Evolutionary conservation across 2,113 vertebrate species (phyloP), one percentile per base, ranked within the genome.

Genomic region (Petroica traversi): DNA sequence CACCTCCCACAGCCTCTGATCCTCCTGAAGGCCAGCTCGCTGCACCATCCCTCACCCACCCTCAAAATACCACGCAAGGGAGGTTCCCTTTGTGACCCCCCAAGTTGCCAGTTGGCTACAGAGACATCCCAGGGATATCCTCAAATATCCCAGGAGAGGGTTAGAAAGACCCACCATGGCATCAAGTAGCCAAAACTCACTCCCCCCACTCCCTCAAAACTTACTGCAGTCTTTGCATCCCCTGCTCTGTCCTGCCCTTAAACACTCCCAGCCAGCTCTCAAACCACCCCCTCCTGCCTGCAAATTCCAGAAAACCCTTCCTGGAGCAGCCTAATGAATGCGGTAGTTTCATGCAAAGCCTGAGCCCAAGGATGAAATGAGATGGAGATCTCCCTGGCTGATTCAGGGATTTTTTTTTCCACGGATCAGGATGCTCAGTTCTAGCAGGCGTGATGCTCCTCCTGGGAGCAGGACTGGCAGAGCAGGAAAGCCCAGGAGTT

Each of bases 151-250:
- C 3, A 3, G 22, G 4, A 76, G 16, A 0, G 1, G 11, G 6
- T 31, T 9, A 40, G 7, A 61, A 64, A 80, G 14, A 52, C 25
- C 4, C n/a, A 54, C 19, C 4, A 6, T 11, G 2, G 11, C 17
- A 15, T 1, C 9, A 64, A 76, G 12, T 8, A 34, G 26, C 5
- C 38, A 58, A 34, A 66, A 58, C 15, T 5, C 8, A 58, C 15
- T 5, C 8, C 5, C 11, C 6, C 0, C 2, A 2, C 1, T 2
- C 5, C 3, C 15, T 26, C 40, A 31, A 49, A 58, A 22, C 0
- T 7, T 26, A 3, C 26, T 19, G 2, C 16, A 64, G 4, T 0
- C 6, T 20, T 16, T 19, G 13, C 24, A 12, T 15, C 2, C 25
- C 6, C 55, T 34, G 9, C 61, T 48, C 28, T 26, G 10, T 10